Conservation (phyloP, 1,140 invertebrate genomes). For the Drosophila kohkoa region DNA sequence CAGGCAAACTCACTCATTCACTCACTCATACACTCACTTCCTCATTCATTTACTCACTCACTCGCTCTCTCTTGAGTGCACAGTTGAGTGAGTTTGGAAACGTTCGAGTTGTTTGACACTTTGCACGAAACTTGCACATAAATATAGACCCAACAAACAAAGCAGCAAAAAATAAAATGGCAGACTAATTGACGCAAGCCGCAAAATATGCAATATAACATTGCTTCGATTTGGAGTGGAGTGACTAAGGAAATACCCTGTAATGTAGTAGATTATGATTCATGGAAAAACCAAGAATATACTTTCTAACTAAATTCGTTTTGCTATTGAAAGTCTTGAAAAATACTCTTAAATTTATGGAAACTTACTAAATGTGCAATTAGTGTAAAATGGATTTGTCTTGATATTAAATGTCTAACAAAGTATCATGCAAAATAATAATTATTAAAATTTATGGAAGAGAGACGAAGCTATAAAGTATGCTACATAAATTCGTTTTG, state of each 20-base stretch:
- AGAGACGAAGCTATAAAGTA: too few species aligned
- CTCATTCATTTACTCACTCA: conserved; percentile 6
- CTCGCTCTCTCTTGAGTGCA: conserved; percentile 8
- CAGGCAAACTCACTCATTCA: not conserved
- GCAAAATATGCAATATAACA: conserved; percentile 52
- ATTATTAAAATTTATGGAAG: too few species aligned
- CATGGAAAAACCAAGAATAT: too few species aligned
- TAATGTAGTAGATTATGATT: too few species aligned
- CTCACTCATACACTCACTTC: not conserved
- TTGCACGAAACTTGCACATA: conserved; percentile 51
- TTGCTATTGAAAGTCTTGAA: too few species aligned
- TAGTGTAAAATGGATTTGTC: too few species aligned
- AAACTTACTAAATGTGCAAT: too few species aligned
- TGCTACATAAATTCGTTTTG: too few species aligned
- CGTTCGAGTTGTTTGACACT: conserved; percentile 26
- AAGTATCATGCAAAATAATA: too few species aligned
- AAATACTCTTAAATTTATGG: too few species aligned
- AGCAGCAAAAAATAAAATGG: conserved; percentile 43
- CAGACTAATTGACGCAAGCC: conserved; percentile 64
- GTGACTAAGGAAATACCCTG: not conserved
- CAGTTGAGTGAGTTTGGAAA: conserved; percentile 4
- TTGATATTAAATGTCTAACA: too few species aligned
- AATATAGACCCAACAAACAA: conserved; percentile 39
- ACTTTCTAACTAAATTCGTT: too few species aligned
- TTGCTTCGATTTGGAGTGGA: not conserved